phyloP scores from a whole-genome alignment of 2,113 vertebrate species.

The Oryzias celebensis region DNA sequence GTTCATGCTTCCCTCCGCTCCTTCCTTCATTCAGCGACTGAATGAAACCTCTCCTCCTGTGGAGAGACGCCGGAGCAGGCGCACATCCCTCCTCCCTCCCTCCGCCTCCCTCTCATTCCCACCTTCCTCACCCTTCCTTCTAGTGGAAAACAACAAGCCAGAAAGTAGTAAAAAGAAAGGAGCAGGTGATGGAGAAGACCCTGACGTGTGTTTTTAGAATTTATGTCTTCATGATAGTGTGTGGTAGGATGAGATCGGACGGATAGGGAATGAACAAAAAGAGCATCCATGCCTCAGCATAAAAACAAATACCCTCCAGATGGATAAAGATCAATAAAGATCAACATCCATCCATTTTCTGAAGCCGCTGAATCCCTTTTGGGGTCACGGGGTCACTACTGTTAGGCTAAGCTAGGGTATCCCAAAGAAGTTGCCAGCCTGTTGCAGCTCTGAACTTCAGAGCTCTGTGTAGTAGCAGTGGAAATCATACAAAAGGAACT shows the following conservation, averaged over 20 bases:
- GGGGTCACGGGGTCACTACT: too few species aligned
- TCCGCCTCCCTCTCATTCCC: constrained; percentile 18
- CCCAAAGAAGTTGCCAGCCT: too few species aligned
- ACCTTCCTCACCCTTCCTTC: background rate
- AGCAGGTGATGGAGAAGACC: constrained; percentile 7
- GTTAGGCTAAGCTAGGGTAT: too few species aligned
- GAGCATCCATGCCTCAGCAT: constrained; percentile 34
- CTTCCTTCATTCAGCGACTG: constrained; percentile 45
- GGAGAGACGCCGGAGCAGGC: constrained; percentile 43
- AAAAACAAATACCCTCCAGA: constrained; percentile 9
- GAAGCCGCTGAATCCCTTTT: too few species aligned
- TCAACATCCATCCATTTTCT: too few species aligned
- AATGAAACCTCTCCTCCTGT: constrained; percentile 40
- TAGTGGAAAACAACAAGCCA: background rate
- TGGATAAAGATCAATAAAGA: too few species aligned
- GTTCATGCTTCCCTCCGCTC: constrained; percentile 48
- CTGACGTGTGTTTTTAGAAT: background rate
- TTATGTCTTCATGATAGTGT: background rate
- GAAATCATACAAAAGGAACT: too few species aligned
- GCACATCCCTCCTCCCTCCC: constrained; percentile 41
- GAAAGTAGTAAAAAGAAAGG: background rate
- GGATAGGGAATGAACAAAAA: constrained; percentile 29
- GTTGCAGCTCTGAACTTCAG: too few species aligned
- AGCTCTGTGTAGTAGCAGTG: too few species aligned
- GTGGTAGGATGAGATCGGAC: background rate